A percentile compares a stretch with the other conserved stretches of the same genome.
phyloP scores from a whole-genome alignment of 64 coral and sea anemone species.

The Dendronephthya gigantea region DNA sequence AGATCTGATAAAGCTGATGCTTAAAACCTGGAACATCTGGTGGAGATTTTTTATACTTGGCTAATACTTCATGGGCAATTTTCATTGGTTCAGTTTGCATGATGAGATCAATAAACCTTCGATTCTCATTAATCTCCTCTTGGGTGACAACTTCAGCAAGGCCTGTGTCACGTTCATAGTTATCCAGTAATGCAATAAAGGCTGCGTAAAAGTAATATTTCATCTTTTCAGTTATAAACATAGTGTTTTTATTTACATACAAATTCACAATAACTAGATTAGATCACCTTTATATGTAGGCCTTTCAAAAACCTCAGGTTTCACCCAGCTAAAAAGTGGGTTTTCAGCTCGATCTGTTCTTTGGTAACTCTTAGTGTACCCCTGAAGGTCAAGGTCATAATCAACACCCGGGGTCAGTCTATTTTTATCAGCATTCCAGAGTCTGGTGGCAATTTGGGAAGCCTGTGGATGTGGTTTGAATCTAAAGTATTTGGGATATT shows the following conservation, averaged over 20 bases:
- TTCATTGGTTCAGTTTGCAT: conserved; percentile 85
- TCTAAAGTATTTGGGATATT: not conserved
- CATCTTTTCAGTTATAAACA: not conserved
- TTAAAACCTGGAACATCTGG: conserved; percentile 48
- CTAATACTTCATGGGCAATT: conserved; percentile 71
- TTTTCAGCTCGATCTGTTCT: conserved; percentile 41
- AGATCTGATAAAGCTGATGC: conserved; percentile 52
- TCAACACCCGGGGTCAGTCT: conserved; percentile 50
- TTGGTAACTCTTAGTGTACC: conserved; percentile 58
- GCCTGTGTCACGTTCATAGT: conserved; percentile 80
- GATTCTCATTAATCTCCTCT: conserved; percentile 72
- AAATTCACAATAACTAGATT: too few species aligned
- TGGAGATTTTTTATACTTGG: conserved; percentile 42
- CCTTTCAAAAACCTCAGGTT: conserved; percentile 43
- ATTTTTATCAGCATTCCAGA: conserved; percentile 84
- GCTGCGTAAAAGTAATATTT: conserved; percentile 23
- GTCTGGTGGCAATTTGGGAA: conserved; percentile 33
- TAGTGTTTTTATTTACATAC: not conserved
- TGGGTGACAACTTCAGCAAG: conserved; percentile 63
- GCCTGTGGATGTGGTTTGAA: conserved; percentile 58
- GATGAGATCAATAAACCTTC: conserved; percentile 74
- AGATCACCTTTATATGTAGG: conserved; percentile 72
- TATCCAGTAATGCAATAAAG: conserved; percentile 83
- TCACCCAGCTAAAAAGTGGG: conserved; percentile 67
- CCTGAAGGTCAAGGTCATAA: conserved; percentile 81